Conservation (phyloP, 2,113 vertebrate genomes). For the Noturus placidus region DNA sequence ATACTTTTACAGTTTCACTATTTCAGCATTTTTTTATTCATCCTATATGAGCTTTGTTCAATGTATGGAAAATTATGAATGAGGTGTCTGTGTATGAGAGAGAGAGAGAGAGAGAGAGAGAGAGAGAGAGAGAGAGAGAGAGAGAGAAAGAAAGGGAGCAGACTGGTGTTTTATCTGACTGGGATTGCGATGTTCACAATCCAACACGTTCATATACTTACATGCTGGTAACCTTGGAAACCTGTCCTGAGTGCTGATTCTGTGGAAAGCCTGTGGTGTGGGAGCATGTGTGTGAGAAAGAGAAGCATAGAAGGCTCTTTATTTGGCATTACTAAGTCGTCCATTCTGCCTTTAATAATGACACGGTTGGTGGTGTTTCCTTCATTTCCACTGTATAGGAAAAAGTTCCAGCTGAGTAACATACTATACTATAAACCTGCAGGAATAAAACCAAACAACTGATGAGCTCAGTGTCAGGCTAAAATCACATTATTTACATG, state of each 20-base stretch:
- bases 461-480: not conserved
- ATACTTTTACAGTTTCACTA: too few relatives aligned
- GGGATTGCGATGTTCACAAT: constrained; percentile 10
- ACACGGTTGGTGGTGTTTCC: constrained; percentile 19
- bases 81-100: not conserved
- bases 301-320: constrained; percentile 26
- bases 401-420: constrained; percentile 16
- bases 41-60: too few relatives aligned
- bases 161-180: not conserved
- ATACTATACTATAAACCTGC: not conserved
- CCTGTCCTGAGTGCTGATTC: constrained; percentile 20
- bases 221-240: constrained; percentile 37
- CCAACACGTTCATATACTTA: constrained; percentile 26
- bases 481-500: not conserved
- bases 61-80: constrained; percentile 37
- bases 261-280: constrained; percentile 19
- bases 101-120: not conserved
- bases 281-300: constrained; percentile 1
- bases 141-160: constrained; percentile 4
- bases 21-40: too few relatives aligned
- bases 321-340: constrained; percentile 14
- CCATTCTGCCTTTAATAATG: constrained; percentile 22
- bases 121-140: not conserved
- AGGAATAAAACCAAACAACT: not conserved
- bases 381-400: constrained; percentile 11